These are phyloP conservation scores for Limosa lapponica DNA, from an alignment of 2,797 vertebrate genomes.

Conservation along the genomic window DNA sequence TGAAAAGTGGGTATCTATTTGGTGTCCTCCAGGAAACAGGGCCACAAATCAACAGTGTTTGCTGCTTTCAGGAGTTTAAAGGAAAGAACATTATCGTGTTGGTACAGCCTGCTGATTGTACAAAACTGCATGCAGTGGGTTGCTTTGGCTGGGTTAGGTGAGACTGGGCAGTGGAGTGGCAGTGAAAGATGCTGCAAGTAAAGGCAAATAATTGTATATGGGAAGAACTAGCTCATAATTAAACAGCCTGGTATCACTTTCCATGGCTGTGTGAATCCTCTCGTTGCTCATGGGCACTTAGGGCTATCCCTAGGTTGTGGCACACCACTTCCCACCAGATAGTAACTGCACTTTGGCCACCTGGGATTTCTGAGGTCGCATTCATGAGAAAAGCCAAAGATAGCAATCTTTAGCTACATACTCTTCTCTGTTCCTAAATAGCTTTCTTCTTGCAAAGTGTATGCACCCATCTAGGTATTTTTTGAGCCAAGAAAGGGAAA, in stretches of 20 bases:
- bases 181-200: not conserved
- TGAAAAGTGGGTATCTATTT: not conserved
- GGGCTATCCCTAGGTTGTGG: not conserved
- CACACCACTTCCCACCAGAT: not conserved
- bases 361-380: not conserved
- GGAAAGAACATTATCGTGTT: not conserved
- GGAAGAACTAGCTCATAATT: not conserved
- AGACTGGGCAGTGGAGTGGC: not conserved
- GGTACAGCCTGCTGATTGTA: not conserved
- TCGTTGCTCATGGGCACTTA: not conserved
- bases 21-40: not conserved
- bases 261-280: not conserved
- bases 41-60: not conserved
- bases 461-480: not conserved
- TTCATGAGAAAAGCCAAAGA: not conserved
- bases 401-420: not conserved
- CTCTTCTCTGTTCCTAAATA: not conserved
- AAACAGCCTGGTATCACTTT: not conserved
- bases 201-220: not conserved
- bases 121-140: not conserved
- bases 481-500: not conserved
- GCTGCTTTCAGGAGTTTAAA: not conserved
- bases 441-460: not conserved
- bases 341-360: not conserved
- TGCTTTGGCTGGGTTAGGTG: not conserved